Percentiles rank a stretch among this genome's conserved stretches.
These are phyloP conservation scores for Patagioenas fasciata DNA, from an alignment of 2,113 vertebrate genomes.

Conservation along the genomic window DNA sequence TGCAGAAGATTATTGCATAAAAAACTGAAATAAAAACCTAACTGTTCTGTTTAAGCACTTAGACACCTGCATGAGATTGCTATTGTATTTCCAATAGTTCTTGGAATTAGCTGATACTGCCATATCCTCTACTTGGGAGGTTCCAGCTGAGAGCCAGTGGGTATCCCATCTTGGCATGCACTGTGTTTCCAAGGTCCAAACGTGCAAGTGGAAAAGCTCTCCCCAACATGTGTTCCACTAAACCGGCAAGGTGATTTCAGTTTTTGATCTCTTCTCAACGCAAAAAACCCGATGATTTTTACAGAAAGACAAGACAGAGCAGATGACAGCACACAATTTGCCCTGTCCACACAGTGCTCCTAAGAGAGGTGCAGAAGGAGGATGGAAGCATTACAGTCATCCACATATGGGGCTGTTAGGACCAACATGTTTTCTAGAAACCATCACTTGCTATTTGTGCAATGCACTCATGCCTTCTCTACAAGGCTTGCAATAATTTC, in stretches of 20 bases:
- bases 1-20: constrained; percentile 40
- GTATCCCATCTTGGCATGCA: neutral
- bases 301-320: neutral
- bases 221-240: neutral
- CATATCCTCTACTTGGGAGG: constrained; percentile 13
- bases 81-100: neutral
- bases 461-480: neutral
- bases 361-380: neutral
- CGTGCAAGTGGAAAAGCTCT: neutral
- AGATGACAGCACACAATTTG: neutral
- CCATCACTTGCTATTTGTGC: fast-evolving
- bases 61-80: constrained; percentile 20
- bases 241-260: neutral
- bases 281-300: neutral
- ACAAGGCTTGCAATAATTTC: neutral
- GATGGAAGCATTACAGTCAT: neutral
- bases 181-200: neutral
- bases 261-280: neutral
- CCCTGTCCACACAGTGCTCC: too few relatives aligned
- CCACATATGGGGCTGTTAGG: neutral
- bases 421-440: neutral
- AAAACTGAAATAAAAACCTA: constrained; percentile 36
- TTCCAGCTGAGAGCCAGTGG: neutral
- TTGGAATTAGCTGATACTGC: constrained; percentile 46
- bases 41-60: constrained; percentile 63